Evolutionary conservation across 2,113 vertebrate species (phyloP).

Genomic region (Erinaceus europaeus): DNA sequence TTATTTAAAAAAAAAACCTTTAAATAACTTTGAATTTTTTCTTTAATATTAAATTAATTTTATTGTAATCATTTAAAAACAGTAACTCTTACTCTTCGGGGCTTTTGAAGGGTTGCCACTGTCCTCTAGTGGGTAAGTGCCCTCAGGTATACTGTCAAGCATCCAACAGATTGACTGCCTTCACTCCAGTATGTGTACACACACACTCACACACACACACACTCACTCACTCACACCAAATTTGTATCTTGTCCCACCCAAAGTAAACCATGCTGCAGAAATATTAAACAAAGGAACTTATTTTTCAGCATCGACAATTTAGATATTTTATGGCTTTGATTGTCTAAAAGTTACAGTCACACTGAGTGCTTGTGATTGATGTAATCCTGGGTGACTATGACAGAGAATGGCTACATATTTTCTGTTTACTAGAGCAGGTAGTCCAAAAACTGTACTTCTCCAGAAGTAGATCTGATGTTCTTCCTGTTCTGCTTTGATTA

Average conservation of each 20-base stretch:
- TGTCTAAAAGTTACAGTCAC: constrained; percentile 13
- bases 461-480: constrained; percentile 37
- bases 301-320: constrained; percentile 16
- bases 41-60: neutral
- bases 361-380: constrained; percentile 28
- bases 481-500: constrained; percentile 22
- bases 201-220: too few relatives aligned
- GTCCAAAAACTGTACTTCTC: constrained; percentile 24
- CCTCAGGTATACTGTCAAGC: neutral
- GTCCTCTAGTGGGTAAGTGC: neutral
- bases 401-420: constrained; percentile 45
- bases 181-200: too few relatives aligned
- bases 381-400: neutral
- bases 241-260: neutral
- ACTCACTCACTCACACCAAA: neutral
- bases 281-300: neutral
- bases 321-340: constrained; percentile 26
- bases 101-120: neutral
- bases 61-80: neutral
- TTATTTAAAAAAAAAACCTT: neutral
- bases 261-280: neutral
- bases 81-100: neutral
- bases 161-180: neutral
- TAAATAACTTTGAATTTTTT: too few relatives aligned
- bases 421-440: constrained; percentile 9